Evolutionary conservation across 2,113 vertebrate genomes (phyloP).

Genomic region (Helogale parvula): DNA sequence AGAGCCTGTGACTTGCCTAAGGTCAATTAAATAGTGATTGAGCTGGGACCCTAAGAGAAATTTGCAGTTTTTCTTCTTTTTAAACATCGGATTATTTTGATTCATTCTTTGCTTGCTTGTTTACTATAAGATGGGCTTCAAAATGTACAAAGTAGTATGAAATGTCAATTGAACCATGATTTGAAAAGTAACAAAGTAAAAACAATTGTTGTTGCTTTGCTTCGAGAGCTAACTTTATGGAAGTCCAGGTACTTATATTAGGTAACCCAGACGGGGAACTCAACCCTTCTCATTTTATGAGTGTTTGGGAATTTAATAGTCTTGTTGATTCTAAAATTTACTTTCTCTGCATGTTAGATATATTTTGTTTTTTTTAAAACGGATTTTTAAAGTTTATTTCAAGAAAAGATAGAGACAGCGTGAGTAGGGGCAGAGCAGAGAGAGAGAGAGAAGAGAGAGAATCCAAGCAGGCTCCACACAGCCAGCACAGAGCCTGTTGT

Average conservation of each 20-base stretch:
- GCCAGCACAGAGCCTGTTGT: no score
- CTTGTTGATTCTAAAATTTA: not conserved
- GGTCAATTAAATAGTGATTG: not conserved
- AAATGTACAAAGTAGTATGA: not conserved
- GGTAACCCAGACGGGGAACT: not conserved
- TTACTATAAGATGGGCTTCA: not conserved
- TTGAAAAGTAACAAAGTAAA: conserved; percentile 1
- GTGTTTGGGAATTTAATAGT: not conserved
- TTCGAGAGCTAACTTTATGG: not conserved
- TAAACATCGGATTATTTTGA: not conserved
- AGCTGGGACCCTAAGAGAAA: not conserved
- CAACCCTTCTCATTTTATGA: not conserved
- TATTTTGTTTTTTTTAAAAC: not conserved
- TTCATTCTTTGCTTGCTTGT: not conserved
- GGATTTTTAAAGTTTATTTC: no score
- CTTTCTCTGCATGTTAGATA: not conserved
- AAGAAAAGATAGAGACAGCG: no score
- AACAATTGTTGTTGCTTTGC: not conserved
- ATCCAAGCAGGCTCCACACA: no score
- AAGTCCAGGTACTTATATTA: not conserved
- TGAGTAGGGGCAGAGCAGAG: no score
- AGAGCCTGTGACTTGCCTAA: not conserved
- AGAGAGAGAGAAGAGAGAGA: no score
- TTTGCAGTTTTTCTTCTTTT: not conserved
- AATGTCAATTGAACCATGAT: not conserved